Conservation (phyloP, 2,113 vertebrate genomes). For the Hydropotes inermis region DNA sequence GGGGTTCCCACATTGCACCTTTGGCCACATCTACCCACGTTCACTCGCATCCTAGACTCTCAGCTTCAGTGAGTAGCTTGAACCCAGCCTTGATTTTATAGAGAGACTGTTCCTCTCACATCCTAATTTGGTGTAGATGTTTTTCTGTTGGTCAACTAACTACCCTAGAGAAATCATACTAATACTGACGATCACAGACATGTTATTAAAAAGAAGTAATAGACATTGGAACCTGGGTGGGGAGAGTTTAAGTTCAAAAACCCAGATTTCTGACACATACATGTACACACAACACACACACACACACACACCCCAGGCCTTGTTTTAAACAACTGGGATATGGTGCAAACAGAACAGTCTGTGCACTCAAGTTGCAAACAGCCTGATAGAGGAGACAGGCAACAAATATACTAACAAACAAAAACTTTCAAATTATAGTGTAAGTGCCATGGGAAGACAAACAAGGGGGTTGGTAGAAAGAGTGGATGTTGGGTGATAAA, state of each 20-base stretch:
- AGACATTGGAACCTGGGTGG: rapidly evolving
- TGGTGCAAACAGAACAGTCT: not conserved
- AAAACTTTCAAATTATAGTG: not conserved
- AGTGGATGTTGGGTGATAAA: rapidly evolving
- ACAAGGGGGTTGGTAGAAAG: too few species aligned
- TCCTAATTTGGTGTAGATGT: not conserved
- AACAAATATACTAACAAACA: not conserved
- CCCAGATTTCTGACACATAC: not conserved
- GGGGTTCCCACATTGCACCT: not conserved
- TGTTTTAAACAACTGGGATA: not conserved
- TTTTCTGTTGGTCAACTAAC: not conserved
- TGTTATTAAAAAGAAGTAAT: not conserved
- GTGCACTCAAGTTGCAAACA: not conserved
- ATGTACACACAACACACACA: not conserved
- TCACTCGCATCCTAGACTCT: not conserved
- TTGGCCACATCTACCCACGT: not conserved
- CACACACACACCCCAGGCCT: not conserved
- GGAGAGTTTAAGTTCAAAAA: not conserved
- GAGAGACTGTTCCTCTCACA: rapidly evolving
- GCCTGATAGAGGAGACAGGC: not conserved
- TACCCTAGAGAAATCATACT: not conserved
- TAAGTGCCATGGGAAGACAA: not conserved
- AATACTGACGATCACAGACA: not conserved
- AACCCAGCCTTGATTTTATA: not conserved
- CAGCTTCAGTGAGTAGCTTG: not conserved